Evolutionary conservation across 2,888 invertebrate species (phyloP).

Genomic region (Synergus japonicus): DNA sequence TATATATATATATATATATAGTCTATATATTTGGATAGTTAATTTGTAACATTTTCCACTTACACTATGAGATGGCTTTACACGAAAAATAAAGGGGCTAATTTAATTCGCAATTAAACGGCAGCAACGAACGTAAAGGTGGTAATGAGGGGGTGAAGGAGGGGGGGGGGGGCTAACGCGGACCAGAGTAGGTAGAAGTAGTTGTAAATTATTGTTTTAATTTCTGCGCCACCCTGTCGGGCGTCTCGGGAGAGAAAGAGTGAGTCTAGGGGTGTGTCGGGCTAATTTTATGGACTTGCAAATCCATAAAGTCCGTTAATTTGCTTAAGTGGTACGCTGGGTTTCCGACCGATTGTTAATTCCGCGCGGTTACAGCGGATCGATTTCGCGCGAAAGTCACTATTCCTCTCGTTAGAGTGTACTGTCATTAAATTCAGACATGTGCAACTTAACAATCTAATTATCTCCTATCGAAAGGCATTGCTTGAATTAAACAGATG

Average conservation of each 20-base stretch:
- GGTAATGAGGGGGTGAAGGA: conserved; percentile 1
- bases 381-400: conserved; percentile 48
- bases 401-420: conserved; percentile 47
- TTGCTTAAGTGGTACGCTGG: conserved; percentile 59
- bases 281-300: conserved; percentile 65
- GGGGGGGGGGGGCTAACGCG: conserved; percentile 27
- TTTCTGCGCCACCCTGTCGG: conserved; percentile 58
- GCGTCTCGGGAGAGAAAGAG: conserved; percentile 53
- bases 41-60: conserved; percentile 30
- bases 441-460: conserved; percentile 39
- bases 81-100: conserved; percentile 56
- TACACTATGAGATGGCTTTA: conserved; percentile 49
- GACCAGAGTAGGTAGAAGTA: conserved; percentile 47
- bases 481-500: conserved; percentile 7
- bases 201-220: conserved; percentile 73
- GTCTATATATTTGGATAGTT: not conserved
- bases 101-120: conserved; percentile 69
- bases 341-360: conserved; percentile 50
- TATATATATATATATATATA: not conserved
- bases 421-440: conserved; percentile 43
- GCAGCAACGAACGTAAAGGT: conserved; percentile 61
- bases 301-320: conserved; percentile 69
- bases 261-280: conserved; percentile 51
- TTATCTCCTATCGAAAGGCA: conserved; percentile 20
- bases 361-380: conserved; percentile 44